Evolutionary conservation across 2,888 invertebrate genomes (phyloP).

Genomic region (Myopa testacea): DNA sequence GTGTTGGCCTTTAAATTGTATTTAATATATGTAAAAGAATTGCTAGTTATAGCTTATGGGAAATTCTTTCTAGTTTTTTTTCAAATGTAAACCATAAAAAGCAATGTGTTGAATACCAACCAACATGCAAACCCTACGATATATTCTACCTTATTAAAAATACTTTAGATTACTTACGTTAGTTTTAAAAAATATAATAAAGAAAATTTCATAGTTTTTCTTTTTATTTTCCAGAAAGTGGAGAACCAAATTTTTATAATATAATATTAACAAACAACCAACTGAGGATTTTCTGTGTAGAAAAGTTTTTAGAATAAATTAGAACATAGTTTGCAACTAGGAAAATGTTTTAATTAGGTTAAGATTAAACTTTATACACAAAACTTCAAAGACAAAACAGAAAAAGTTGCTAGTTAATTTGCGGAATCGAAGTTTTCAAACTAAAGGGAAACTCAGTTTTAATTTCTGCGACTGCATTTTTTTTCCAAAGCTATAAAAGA

Average conservation of each 20-base stretch:
- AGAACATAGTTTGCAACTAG: neutral
- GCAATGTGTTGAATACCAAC: neutral
- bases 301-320: neutral
- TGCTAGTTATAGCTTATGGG: no score
- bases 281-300: neutral
- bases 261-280: constrained; percentile 11
- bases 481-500: no score
- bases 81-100: no score
- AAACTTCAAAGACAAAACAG: neutral
- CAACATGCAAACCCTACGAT: neutral
- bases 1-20: no score
- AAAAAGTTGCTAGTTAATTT: neutral
- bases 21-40: no score
- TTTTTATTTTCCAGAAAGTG: constrained; percentile 28
- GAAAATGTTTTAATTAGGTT: constrained; percentile 18
- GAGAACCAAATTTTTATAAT: constrained; percentile 29
- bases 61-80: neutral
- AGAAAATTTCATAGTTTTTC: constrained; percentile 12
- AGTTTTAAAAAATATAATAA: neutral
- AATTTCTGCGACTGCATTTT: no score
- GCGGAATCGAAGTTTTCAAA: neutral
- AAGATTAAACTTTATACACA: constrained; percentile 8
- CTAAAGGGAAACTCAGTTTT: neutral
- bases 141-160: neutral
- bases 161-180: neutral